Evolutionary conservation across 1,140 invertebrate species (phyloP), one percentile per base, ranked within the genome.

Genomic region (Rhysida immarginata): DNA sequence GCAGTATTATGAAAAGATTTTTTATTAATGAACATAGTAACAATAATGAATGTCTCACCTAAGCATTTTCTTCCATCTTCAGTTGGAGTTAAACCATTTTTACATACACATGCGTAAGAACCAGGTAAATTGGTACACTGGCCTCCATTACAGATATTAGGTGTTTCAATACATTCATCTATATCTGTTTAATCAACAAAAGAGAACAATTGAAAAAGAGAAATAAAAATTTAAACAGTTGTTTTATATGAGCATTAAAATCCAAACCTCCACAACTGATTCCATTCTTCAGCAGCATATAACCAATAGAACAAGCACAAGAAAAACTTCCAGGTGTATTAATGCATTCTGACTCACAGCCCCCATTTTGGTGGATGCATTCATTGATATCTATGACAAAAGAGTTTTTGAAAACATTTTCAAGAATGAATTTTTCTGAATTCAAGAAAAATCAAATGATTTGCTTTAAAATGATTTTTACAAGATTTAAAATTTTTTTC

Each of bases 121-220:
- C 87, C 87, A 0, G 79, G 76, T 23, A 80, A 76, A 68, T 92
- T 91, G 5, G 75, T 78, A 67, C 88, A 93, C 57, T 82, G 78
- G 0, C 88, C 88, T 21, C 87, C 87, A 61, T 82, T 83, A 67
- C 89, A 94, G 43, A 88, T 83, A 61, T 84, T 75, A 2, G 78
- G 73, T 64, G 82, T 82, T 65, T 88, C 85, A 59, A 78, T 77
- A 61, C 84, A 89, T 69, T 90, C 86, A 66, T 90, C 81, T 2
- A 83, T 67, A 62, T 75, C 74, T 54, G 29, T 35, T 16, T 8
- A 35, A 35, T 8, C 5, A 35, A 35, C 5, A 35, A 35, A 35
- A 35, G 16, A 51, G 27, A 20, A 27, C n/a, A 27, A 20, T 0
- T 27, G 5, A 35, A 35, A 35, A 16, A 35, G 29, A 35, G 29